Base-by-base conservation (phyloP, 2,113 vertebrate genomes). In the Circaetus cinerascens region DNA sequence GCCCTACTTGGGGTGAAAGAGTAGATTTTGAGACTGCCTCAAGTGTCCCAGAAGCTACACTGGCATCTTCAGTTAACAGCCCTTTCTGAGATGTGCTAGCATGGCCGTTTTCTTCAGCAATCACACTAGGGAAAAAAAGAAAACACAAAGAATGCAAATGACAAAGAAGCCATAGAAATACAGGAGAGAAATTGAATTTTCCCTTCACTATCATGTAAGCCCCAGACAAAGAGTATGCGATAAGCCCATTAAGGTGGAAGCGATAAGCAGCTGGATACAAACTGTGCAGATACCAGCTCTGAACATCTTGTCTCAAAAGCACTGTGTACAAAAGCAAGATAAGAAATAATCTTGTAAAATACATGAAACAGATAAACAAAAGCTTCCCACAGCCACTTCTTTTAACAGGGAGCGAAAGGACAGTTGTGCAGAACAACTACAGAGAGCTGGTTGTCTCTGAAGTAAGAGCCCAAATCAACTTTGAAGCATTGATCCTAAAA, bases 21-120 rank as follows among this genome's bases (percentile, higher is more conserved):
- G 78, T 4, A 90, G 96, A 90, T 93, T 98, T 99, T 41, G 98
- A 97, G 13, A 97, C 96, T 17, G 97, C 94, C 94, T 98, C 98
- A 96, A 68, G 78, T 48, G 83, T 68, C 9, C 97, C 87, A 78
- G 96, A 29, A 68, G 96, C 43, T 15, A 85, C 38, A 36, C 34
- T 79, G 55, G 80, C 2, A 6, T 97, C 98, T 93, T 99, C 99
- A 27, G 97, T 95, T 90, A 97, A 97, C 63, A 96, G 96, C 60
- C 98, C 98, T 93, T 98, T 98, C 15, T 98, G 98, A 66, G 94
- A 95, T 21, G 95, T 73, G 22, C 98, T 88, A 27, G 66, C 22
- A 21, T 98, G 97, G 14, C 98, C 98, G 56, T 99, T 99, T 90
- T 99, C 98, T 96, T 99, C 99, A 67, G 97, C 72, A 95, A 93